Base-by-base conservation (phyloP, 2,888 invertebrate species). In the Beris morrisii region DNA sequence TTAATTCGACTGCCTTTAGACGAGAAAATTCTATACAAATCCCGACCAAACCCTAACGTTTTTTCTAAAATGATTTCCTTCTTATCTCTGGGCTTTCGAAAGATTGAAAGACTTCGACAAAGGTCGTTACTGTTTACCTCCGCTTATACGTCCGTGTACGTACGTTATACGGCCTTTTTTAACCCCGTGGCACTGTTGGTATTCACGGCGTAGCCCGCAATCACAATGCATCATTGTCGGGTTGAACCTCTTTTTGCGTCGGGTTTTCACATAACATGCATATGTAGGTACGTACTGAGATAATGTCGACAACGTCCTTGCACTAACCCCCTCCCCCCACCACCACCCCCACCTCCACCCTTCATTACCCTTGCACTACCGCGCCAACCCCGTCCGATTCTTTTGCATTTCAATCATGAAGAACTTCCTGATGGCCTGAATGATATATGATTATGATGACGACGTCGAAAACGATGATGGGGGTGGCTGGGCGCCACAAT, bases 391-490 rank as follows among this genome's bases (percentile, higher is more conserved):
- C 15, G 52, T 11, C 52, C 61, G 65, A 61, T 65, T 56, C 65
- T 64, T 65, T 65, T 68, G 68, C 65, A 68, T 68, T 68, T 68
- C 68, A 68, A 68, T 68, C 68, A 65, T 55, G 52, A 57, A 65
- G 55, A 68, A 61, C 54, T 65, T 68, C 65, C 68, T 68, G 68
- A 65, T 65, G 61, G 50, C 50, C 38, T 50, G 38, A 61, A 38
- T 68, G 68, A 68, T 65, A 64, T 65, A 67, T 65, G 67, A 66
- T 61, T 66, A 57, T 46, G 55, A 55, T 55, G 61, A 56, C 50
- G 13, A 38, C 48, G 13, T 15, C 59, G 32, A 22, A 59, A 59
- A 48, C 45, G 15, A 45, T 31, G 55, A 67, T 64, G 59, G 9
- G 38, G 38, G 38, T 1, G 50, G 46, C 46, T 31, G 22, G 50